Base-by-base conservation (phyloP, 2,113 vertebrate species). In the Oxygymnocypris stewartii region DNA sequence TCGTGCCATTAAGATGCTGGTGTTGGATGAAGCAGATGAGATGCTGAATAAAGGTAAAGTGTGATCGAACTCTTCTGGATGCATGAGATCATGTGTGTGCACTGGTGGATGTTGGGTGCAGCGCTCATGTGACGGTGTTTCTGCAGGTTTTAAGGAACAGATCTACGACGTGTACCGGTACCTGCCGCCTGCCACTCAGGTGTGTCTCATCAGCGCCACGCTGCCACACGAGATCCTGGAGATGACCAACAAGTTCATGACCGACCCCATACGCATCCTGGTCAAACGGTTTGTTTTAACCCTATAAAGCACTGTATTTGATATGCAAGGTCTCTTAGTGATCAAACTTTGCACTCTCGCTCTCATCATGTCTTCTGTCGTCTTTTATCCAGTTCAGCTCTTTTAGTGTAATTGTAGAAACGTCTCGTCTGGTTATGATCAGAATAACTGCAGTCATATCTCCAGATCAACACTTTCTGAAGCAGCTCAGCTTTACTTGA, bases 211-310 rank as follows among this genome's bases (percentile, higher is more conserved):
- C 96, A 99, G 98, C 0, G 98, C 98, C 90, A 99, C 98, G 0
- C 92, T 99, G 91, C 98, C 98, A 0, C 98, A 99, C 14, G 98
- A 99, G 88, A 99, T 99, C 91, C 93, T 99, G 89, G 98, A 99
- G 93, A 99, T 99, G 98, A 99, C 98, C 94, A 99, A 98, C 93
- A 99, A 99, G 91, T 99, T 99, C 94, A 99, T 99, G 98, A 99
- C 98, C 0, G 98, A 99, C 91, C 98, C 98, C 9, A 99, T 99
- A 84, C 97, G 98, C 88, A 99, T 99, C 91, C 82, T 99, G 91
- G 98, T 99, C 87, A 99, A 99, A 92, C 97, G 98, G 98, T 99
- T n/a, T n/a, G 44, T 47, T 47, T 47, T 47, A 47, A 47, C 44
- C 9, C 44, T 47, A 47, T 47, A 10, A 47, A 47, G n/a, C n/a